phyloP scores from a whole-genome alignment of 2,113 vertebrate species.

The Psephotus haematonotus region DNA sequence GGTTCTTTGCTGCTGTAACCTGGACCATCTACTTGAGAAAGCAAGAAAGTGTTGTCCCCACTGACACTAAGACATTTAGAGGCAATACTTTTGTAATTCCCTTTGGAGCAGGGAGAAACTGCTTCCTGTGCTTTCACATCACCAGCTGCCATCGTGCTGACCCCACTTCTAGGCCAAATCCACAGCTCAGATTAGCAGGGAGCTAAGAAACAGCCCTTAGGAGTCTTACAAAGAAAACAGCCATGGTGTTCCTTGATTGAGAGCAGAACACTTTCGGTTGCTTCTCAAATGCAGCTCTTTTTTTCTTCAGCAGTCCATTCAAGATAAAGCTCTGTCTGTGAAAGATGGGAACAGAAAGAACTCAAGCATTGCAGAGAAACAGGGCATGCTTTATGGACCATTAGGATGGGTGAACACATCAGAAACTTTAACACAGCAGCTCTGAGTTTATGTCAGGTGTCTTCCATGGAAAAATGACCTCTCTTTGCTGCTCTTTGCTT shows the following conservation, averaged over 20 bases:
- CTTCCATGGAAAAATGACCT: neutral
- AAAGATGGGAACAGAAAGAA: neutral
- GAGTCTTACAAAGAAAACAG: neutral
- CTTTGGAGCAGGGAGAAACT: neutral
- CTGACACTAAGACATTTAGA: neutral
- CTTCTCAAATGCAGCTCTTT: neutral
- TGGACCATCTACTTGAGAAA: neutral
- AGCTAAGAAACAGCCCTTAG: neutral
- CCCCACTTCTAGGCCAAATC: neutral
- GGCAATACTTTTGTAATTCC: neutral
- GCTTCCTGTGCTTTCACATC: neutral
- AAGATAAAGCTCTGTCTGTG: neutral
- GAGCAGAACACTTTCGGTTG: neutral
- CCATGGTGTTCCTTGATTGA: neutral
- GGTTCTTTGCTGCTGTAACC: neutral
- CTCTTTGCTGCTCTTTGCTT: neutral
- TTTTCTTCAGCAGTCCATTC: no score
- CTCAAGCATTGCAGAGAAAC: neutral
- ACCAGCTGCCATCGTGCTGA: neutral
- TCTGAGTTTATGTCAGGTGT: neutral
- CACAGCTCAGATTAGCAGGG: neutral
- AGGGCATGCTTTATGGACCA: neutral
- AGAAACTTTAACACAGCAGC: neutral
- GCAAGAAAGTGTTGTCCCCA: neutral
- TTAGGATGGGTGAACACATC: neutral